Evolutionary conservation across 1,140 invertebrate species (phyloP).

Genomic region (Palaemon carinicauda): DNA sequence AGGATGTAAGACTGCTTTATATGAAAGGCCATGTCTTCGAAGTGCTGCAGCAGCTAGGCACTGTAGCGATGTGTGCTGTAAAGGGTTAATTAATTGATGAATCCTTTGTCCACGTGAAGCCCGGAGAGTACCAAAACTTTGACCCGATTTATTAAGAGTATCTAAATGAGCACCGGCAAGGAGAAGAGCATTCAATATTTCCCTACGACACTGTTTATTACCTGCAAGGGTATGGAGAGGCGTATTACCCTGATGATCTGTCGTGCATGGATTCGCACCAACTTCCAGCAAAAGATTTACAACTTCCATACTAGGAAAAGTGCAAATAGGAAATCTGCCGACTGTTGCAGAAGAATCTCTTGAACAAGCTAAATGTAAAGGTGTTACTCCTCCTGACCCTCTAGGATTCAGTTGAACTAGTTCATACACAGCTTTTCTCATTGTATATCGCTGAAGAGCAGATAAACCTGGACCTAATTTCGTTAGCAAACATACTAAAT

Average conservation of each 20-base stretch:
- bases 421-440: slow-evolving; percentile 67
- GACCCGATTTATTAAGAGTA: slow-evolving; percentile 79
- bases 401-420: slow-evolving; percentile 80
- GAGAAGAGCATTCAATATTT: slow-evolving; percentile 76
- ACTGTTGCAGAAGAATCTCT: slow-evolving; percentile 67
- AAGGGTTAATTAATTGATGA: slow-evolving; percentile 76
- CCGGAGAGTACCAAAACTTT: slow-evolving; percentile 79
- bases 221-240: slow-evolving; percentile 79
- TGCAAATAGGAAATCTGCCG: slow-evolving; percentile 77
- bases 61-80: slow-evolving; percentile 80
- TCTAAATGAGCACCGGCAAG: slow-evolving; percentile 86
- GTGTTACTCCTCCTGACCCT: slow-evolving; percentile 75
- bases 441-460: slow-evolving; percentile 53
- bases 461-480: slow-evolving; percentile 65
- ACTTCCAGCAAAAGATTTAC: slow-evolving; percentile 81
- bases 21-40: slow-evolving; percentile 72
- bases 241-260: slow-evolving; percentile 81
- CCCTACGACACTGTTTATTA: slow-evolving; percentile 69
- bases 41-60: slow-evolving; percentile 84
- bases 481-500: slow-evolving; percentile 80
- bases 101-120: slow-evolving; percentile 67
- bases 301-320: slow-evolving; percentile 78
- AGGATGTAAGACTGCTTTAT: slow-evolving; percentile 61
- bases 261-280: slow-evolving; percentile 80
- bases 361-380: slow-evolving; percentile 84